phyloP scores from a whole-genome alignment of 1,140 invertebrate species.

The Aphelenchoides avenae region DNA sequence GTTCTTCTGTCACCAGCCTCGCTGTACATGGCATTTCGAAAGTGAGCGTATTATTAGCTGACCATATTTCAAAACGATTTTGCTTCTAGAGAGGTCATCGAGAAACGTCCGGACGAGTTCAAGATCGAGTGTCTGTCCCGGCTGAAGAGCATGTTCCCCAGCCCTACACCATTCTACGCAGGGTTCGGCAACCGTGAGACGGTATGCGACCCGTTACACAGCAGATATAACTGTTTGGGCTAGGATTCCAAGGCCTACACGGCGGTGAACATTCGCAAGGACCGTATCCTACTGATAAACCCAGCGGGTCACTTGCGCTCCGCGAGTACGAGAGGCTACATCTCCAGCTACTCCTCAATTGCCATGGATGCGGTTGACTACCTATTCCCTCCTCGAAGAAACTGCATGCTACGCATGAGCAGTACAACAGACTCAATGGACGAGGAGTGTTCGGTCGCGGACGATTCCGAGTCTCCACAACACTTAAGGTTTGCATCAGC shows the following conservation, averaged over 20 bases:
- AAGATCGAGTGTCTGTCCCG: slow-evolving; percentile 95
- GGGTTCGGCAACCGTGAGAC: slow-evolving; percentile 83
- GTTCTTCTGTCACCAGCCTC: slow-evolving; percentile 93
- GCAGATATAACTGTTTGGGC: slow-evolving; percentile 31
- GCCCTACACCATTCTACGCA: slow-evolving; percentile 86
- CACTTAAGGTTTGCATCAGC: no score
- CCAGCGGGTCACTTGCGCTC: slow-evolving; percentile 84
- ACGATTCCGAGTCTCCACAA: no score
- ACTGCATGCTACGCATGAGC: no score
- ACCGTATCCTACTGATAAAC: slow-evolving; percentile 97
- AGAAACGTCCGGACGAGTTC: slow-evolving; percentile 97
- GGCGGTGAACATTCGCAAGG: slow-evolving; percentile 89
- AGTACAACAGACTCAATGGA: no score
- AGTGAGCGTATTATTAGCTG: no score
- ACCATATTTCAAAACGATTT: no score
- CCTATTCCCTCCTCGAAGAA: slow-evolving; percentile 58
- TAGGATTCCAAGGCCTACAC: slow-evolving; percentile 93
- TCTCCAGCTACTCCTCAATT: slow-evolving; percentile 49
- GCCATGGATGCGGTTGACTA: slow-evolving; percentile 54
- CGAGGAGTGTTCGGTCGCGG: no score
- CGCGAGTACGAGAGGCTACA: slow-evolving; percentile 43
- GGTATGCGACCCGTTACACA: no score
- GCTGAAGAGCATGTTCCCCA: slow-evolving; percentile 85
- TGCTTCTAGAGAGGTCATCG: slow-evolving; percentile 84
- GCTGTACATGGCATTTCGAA: slow-evolving; percentile 88